Base-by-base conservation (phyloP, 2,797 vertebrate species). In the Coregonus suidteri region DNA sequence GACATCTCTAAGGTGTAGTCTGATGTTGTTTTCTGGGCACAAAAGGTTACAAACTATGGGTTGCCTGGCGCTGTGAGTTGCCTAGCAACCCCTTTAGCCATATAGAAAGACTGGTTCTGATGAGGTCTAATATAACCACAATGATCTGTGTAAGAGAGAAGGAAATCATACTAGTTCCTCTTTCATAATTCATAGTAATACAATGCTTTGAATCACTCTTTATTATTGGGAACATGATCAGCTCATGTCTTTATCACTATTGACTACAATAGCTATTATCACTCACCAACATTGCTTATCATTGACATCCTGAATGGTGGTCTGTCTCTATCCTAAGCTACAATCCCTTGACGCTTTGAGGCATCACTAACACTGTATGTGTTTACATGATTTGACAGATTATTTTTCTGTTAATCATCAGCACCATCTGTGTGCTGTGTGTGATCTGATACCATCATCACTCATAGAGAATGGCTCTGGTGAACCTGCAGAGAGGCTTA, bases 401-500 rank as follows among this genome's bases (percentile, higher is more conserved):
- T 34, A 4, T 67, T 3, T 16, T 67, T 67, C 6, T 67, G 31
- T 14, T 67, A 5, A 31, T 67, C 64, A 4, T 53, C 20, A 64
- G 59, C 59, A 3, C 4, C 7, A 3, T 35, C 25, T n/a, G 52
- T 73, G 53, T 56, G 71, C 31, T 51, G 68, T 18, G 75, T 64
- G 68, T 51, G 75, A 62, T 16, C 16, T 56, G n/a, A 41, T 52
- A 7, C 34, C 41, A 25, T 52, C 34, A 83, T 59, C 56, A 59
- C 16, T 20, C 16, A 59, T 20, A 18, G 15, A n/a, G 77, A 84
- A 81, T 85, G 88, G 70, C 83, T 85, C 78, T 11, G 74, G 82
- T 86, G 84, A 86, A 83, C 77, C 81, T 76, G 82, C 30, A 0
- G 78, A 7, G 79, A 79, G 59, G 74, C 64, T 53, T n/a, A 68